A percentile compares a stretch with the other conserved stretches of the same genome.
Conservation (phyloP, 2,888 invertebrate genomes). For the Gastrophysa polygoni region DNA sequence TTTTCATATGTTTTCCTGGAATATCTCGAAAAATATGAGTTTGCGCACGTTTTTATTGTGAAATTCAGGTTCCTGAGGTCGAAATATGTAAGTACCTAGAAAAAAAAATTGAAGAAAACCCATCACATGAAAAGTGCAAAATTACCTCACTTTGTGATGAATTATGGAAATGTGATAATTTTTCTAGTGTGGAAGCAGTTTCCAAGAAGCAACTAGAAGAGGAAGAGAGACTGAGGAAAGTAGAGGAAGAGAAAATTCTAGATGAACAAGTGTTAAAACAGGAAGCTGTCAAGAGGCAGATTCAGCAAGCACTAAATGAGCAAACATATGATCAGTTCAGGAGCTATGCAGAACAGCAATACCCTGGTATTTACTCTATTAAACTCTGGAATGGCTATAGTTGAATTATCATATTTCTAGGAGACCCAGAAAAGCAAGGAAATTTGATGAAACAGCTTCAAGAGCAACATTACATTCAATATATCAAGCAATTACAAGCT, state of each 20-base stretch:
- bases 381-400: no score
- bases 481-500: constrained; percentile 89
- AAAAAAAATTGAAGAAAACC: no score
- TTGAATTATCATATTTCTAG: constrained; percentile 31
- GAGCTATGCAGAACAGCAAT: constrained; percentile 92
- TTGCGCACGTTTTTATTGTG: no score
- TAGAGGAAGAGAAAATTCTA: constrained; percentile 69
- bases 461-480: constrained; percentile 98
- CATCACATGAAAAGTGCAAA: no score
- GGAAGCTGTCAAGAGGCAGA: constrained; percentile 74
- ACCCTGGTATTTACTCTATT: constrained; percentile 61
- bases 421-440: constrained; percentile 89
- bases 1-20: no score
- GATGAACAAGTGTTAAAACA: constrained; percentile 67
- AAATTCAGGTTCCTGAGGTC: no score
- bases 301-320: constrained; percentile 95
- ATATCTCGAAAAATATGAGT: no score
- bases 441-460: constrained; percentile 92
- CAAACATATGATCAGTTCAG: constrained; percentile 91
- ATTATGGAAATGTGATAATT: background rate
- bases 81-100: no score
- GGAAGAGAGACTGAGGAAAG: constrained; percentile 65
- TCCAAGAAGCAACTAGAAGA: constrained; percentile 64
- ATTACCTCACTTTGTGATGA: background rate
- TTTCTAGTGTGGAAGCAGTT: constrained; percentile 61